phyloP scores from a whole-genome alignment of 2,797 vertebrate species.

The Knipowitschia caucasica region DNA sequence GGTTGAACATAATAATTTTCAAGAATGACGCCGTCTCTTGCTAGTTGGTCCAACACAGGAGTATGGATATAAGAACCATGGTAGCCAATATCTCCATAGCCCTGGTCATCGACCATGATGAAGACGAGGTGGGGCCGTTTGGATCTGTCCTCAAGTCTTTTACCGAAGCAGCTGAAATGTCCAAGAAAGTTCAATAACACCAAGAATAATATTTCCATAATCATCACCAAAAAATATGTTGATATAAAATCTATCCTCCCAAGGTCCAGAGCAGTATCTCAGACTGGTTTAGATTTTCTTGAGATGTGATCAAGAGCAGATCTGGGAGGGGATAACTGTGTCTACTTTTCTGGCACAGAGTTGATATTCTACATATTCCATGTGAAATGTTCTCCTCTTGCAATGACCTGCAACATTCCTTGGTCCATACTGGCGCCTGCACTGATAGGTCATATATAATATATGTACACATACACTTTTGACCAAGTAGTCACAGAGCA shows the following conservation, averaged over 20 bases:
- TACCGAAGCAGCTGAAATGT: conserved; percentile 69
- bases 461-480: conserved; percentile 2
- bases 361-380: conserved; percentile 20
- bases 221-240: conserved; percentile 12
- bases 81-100: conserved; percentile 90
- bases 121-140: conserved; percentile 85
- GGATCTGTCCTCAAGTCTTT: conserved; percentile 32
- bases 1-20: conserved; percentile 97
- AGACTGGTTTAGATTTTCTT: conserved; percentile 18
- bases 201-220: conserved; percentile 61
- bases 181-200: conserved; percentile 69
- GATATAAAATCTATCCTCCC: conserved; percentile 18
- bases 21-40: conserved; percentile 88
- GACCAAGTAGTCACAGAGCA: background rate
- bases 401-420: conserved; percentile 69
- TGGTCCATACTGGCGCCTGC: conserved; percentile 37
- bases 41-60: conserved; percentile 84
- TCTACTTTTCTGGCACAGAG: conserved; percentile 23
- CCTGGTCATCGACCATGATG: conserved; percentile 93
- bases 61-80: conserved; percentile 91
- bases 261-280: conserved; percentile 19
- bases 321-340: conserved; percentile 32
- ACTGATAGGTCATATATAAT: conserved; percentile 7
- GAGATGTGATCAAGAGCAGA: conserved; percentile 21
- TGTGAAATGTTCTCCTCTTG: conserved; percentile 29